Percentiles rank a stretch among this genome's conserved stretches.
These are phyloP conservation scores for Merops nubicus DNA, from an alignment of 2,113 vertebrate genomes.

Conservation along the genomic window DNA sequence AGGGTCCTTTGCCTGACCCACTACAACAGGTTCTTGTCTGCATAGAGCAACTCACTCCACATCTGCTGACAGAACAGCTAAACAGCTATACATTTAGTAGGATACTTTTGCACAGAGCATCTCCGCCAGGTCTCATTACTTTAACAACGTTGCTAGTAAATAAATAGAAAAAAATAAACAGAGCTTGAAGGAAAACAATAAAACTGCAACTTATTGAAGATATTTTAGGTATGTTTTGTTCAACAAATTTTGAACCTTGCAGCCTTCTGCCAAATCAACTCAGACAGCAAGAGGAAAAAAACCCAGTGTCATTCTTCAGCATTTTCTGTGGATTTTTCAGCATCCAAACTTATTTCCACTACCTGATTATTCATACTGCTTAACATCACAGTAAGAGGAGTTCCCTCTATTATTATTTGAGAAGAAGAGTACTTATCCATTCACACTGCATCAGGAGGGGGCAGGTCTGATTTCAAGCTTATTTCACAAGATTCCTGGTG, in stretches of 20 bases:
- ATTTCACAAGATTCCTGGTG: slow-evolving; percentile 58
- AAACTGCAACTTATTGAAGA: not conserved
- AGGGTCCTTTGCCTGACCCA: not conserved
- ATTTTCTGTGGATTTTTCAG: not conserved
- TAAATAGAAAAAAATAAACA: not conserved
- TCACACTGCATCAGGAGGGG: slow-evolving; percentile 1
- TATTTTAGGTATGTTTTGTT: not conserved
- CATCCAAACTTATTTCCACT: not conserved
- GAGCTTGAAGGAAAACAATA: not conserved
- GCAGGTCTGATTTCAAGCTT: slow-evolving; percentile 41
- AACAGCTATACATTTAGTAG: not conserved
- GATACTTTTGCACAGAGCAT: not conserved
- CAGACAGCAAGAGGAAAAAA: not conserved
- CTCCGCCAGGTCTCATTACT: not conserved
- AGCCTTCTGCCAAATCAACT: not conserved
- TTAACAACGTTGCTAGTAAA: too few species aligned
- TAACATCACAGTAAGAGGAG: not conserved
- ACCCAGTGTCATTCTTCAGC: not conserved
- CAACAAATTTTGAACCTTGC: not conserved
- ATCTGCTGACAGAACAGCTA: not conserved
- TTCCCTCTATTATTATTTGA: not conserved
- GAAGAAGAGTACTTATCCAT: slow-evolving; percentile 8
- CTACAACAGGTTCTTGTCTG: not conserved
- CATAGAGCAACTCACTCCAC: not conserved
- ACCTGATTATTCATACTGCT: not conserved